phyloP scores from a whole-genome alignment of 2,113 vertebrate genomes.

The Maylandia zebra region DNA sequence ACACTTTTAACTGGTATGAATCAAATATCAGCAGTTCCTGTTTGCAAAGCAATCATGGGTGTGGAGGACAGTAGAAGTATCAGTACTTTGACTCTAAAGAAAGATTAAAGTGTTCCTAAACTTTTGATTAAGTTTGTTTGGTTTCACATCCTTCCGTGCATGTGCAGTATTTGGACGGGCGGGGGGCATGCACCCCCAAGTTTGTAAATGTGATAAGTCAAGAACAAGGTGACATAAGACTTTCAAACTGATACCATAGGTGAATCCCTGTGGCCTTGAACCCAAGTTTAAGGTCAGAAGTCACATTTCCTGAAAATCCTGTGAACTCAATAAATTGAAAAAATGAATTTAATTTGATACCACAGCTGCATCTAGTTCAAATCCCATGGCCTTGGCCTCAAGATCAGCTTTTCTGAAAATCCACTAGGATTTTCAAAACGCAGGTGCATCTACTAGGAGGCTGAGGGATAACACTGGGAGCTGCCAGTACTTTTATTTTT shows the following conservation, averaged over 20 bases:
- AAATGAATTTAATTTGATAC: background rate
- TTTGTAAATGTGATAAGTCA: background rate
- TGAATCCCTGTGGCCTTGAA: background rate
- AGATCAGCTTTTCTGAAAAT: background rate
- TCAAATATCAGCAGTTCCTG: background rate
- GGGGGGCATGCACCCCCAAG: background rate
- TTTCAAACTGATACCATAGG: background rate
- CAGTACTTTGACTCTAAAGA: background rate
- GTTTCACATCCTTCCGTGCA: background rate
- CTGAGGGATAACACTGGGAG: background rate
- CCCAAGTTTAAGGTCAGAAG: background rate
- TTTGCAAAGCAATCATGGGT: background rate
- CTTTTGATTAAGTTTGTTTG: background rate
- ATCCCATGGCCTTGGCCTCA: background rate
- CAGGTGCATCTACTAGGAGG: background rate
- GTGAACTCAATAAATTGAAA: background rate
- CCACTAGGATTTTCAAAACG: background rate
- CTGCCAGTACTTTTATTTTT: background rate
- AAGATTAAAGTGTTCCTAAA: background rate
- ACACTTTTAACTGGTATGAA: background rate
- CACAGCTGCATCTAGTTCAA: background rate
- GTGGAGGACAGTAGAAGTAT: background rate
- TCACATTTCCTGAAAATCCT: background rate
- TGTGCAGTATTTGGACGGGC: background rate
- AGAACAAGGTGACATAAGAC: background rate